These are phyloP conservation scores for Heteronetta atricapilla DNA, from an alignment of 2,113 vertebrate genomes.

Conservation along the genomic window DNA sequence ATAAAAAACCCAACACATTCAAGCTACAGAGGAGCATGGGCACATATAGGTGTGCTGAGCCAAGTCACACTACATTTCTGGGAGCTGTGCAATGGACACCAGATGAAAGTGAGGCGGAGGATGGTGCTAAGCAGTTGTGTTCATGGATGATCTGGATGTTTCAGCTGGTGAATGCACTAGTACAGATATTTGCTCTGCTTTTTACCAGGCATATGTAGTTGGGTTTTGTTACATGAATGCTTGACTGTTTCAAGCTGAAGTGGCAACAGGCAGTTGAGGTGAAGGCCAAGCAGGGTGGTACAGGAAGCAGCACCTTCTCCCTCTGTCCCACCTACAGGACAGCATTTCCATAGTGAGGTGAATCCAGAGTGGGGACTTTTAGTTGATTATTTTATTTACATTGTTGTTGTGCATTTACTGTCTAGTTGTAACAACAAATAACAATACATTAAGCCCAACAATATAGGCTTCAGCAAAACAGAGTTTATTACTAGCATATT, in stretches of 20 bases:
- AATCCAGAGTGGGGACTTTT: neutral
- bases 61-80: neutral
- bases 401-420: neutral
- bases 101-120: no score
- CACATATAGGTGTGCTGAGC: neutral
- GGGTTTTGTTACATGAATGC: neutral
- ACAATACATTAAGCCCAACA: neutral
- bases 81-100: no score
- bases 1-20: neutral
- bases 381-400: neutral
- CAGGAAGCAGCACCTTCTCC: no score
- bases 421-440: neutral
- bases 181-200: neutral
- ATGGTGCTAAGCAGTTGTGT: no score
- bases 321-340: neutral
- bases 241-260: no score
- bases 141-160: neutral
- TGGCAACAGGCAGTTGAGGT: rapidly evolving
- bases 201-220: no score
- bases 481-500: neutral
- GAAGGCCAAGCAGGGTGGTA: neutral
- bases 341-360: neutral
- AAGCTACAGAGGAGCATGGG: neutral
- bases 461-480: neutral
- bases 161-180: neutral